phyloP scores from a whole-genome alignment of 2,888 invertebrate species.

The Nezara viridula region DNA sequence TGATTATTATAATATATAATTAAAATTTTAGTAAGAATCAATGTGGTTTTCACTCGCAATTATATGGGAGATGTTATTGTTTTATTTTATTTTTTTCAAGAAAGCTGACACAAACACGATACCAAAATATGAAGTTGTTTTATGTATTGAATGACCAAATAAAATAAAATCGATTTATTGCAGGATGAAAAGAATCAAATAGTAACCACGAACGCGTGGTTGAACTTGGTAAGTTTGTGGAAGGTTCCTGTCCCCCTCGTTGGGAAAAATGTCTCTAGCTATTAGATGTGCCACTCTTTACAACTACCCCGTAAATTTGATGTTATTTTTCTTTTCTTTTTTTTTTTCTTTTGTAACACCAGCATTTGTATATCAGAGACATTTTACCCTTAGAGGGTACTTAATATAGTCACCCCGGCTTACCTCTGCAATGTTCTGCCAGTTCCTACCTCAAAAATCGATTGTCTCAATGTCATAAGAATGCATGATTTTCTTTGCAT shows the following conservation, averaged over 20 bases:
- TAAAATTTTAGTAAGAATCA: background rate
- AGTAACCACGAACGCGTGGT: constrained; percentile 75
- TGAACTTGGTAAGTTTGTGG: constrained; percentile 72
- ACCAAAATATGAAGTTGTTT: constrained; percentile 63
- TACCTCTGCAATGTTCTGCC: constrained; percentile 64
- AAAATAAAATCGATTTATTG: constrained; percentile 66
- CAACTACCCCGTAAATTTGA: constrained; percentile 61
- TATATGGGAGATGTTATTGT: background rate
- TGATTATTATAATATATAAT: too few relatives aligned
- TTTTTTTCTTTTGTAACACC: constrained; percentile 58
- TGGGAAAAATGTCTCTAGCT: constrained; percentile 62
- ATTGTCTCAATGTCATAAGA: constrained; percentile 25
- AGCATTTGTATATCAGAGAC: constrained; percentile 64
- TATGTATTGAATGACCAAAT: constrained; percentile 59
- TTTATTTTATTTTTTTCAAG: constrained; percentile 26
- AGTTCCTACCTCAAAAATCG: constrained; percentile 21
- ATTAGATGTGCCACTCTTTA: constrained; percentile 63
- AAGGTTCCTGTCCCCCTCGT: constrained; percentile 61
- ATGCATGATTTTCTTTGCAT: constrained; percentile 35
- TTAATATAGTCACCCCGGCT: constrained; percentile 64
- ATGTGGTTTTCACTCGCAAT: constrained; percentile 49
- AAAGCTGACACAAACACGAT: constrained; percentile 59
- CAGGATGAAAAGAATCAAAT: constrained; percentile 77
- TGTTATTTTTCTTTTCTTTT: constrained; percentile 60
- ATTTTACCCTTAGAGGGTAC: constrained; percentile 65